phyloP scores from a whole-genome alignment of 2,888 invertebrate genomes.

The Quadriops clusia region DNA sequence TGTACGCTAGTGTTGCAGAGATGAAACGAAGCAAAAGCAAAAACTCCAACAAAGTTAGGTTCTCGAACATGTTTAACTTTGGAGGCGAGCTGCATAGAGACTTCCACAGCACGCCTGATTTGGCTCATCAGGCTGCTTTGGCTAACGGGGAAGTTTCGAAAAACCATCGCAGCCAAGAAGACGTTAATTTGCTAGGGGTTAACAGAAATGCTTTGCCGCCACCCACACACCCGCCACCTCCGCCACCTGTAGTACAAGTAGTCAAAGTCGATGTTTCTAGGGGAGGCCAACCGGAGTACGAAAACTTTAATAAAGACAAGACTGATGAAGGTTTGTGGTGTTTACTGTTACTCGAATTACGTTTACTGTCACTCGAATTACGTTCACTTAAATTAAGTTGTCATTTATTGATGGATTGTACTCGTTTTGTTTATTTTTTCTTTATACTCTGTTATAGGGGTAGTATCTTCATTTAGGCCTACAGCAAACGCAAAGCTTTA shows the following conservation, averaged over 20 bases:
- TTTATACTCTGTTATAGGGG: slow-evolving; percentile 30
- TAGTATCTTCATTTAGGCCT: slow-evolving; percentile 84
- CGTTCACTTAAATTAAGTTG: too few relatives aligned
- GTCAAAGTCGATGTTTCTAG: slow-evolving; percentile 51
- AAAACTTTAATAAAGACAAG: slow-evolving; percentile 27
- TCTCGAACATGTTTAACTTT: slow-evolving; percentile 37
- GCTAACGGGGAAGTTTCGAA: slow-evolving; percentile 25
- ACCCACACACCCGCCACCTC: slow-evolving; percentile 71
- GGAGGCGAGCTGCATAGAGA: slow-evolving; percentile 56
- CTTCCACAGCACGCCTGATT: slow-evolving; percentile 85
- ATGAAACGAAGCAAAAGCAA: slow-evolving; percentile 81
- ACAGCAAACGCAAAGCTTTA: slow-evolving; percentile 75
- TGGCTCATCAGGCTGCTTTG: slow-evolving; percentile 39
- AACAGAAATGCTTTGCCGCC: slow-evolving; percentile 51
- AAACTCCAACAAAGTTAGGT: slow-evolving; percentile 28
- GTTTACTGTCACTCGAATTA: too few relatives aligned
- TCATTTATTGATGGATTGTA: too few relatives aligned
- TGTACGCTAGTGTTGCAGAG: slow-evolving; percentile 89
- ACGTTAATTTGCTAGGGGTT: slow-evolving; percentile 38
- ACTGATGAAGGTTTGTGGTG: slow-evolving; percentile 26
- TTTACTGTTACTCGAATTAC: not conserved
- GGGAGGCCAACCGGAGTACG: slow-evolving; percentile 26
- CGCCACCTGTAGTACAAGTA: slow-evolving; percentile 53
- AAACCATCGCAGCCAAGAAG: slow-evolving; percentile 60
- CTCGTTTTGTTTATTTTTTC: slow-evolving; percentile 5